Evolutionary conservation across 2,797 vertebrate genomes (phyloP).

Genomic region (Simalia tracyae): DNA sequence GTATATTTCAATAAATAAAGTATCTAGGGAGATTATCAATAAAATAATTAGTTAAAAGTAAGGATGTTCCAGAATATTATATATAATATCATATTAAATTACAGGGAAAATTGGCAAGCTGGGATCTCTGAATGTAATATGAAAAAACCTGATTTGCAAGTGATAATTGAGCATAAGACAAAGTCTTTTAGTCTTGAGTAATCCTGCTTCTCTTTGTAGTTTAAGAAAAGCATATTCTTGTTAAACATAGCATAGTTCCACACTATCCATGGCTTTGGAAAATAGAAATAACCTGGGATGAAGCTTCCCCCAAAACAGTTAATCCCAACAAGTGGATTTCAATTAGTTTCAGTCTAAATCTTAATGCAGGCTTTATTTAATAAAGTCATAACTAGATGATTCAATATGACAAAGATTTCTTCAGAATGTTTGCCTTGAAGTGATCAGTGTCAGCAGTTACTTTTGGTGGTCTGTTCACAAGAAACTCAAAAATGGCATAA

Average conservation of each 20-base stretch:
- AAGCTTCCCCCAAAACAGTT: not conserved
- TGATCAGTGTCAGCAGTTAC: not conserved
- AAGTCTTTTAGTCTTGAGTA: conserved; percentile 36
- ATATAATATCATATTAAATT: conserved; percentile 36
- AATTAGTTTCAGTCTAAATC: not conserved
- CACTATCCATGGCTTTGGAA: conserved; percentile 17
- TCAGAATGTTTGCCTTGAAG: not conserved
- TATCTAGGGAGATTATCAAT: conserved; percentile 68
- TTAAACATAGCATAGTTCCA: not conserved
- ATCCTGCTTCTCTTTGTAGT: not conserved
- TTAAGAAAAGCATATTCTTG: not conserved
- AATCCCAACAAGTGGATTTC: not conserved
- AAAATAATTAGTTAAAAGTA: conserved; percentile 71
- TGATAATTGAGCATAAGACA: conserved; percentile 24
- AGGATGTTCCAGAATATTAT: conserved; percentile 60
- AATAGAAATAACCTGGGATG: not conserved
- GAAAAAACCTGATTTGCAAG: conserved; percentile 12
- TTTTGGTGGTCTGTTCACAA: not conserved
- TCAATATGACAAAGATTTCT: not conserved
- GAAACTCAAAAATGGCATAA: not conserved
- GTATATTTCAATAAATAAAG: conserved; percentile 73
- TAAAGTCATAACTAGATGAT: not conserved
- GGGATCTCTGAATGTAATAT: conserved; percentile 20
- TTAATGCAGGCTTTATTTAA: no score
- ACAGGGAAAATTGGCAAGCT: conserved; percentile 61